A percentile compares a stretch with the other conserved stretches of the same genome.
Evolutionary conservation across 1,140 invertebrate genomes (phyloP).

Genomic region (Neuroterus valhalla): DNA sequence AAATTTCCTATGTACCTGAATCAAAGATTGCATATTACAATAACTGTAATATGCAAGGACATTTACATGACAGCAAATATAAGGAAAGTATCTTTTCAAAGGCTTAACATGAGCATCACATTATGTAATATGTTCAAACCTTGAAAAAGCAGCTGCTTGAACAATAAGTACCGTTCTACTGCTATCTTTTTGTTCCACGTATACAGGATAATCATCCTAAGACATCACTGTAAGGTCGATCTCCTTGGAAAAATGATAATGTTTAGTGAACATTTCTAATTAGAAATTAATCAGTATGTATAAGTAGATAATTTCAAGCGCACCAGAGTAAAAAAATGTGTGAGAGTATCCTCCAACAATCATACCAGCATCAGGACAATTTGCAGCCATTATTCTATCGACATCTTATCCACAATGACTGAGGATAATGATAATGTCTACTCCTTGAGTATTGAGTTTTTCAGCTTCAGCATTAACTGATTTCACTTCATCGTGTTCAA

Average conservation of each 20-base stretch:
- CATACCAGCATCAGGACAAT: conserved; percentile 81
- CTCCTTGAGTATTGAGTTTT: conserved; percentile 77
- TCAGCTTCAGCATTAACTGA: conserved; percentile 80
- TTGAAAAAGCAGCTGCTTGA: conserved; percentile 82
- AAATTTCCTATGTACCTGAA: conserved; percentile 59
- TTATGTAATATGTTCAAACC: conserved; percentile 54
- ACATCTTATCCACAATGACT: conserved; percentile 86
- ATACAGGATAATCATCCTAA: conserved; percentile 81
- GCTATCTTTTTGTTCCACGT: conserved; percentile 77
- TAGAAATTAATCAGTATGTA: background rate
- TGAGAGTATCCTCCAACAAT: conserved; percentile 94
- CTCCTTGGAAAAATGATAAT: conserved; percentile 48
- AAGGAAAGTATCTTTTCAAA: no score
- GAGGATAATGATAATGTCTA: conserved; percentile 86
- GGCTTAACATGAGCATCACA: conserved; percentile 1
- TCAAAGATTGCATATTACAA: background rate
- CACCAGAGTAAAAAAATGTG: conserved; percentile 82
- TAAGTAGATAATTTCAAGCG: conserved; percentile 2
- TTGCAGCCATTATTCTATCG: conserved; percentile 82
- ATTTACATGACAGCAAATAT: no score
- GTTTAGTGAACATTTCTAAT: conserved; percentile 1
- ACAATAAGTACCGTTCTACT: conserved; percentile 81
- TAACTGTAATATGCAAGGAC: no score
- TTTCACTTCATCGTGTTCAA: conserved; percentile 78
- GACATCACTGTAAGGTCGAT: conserved; percentile 76